phyloP scores from a whole-genome alignment of 1,140 invertebrate genomes.

The Apis mellifera region Amel_HAv3.1 CM009933.2:249501-250000 shows the following conservation, averaged over 20 bases:
- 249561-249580: slow-evolving; percentile 71
- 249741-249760: slow-evolving; percentile 78
- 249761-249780: slow-evolving; percentile 78
- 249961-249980: neutral
- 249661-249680: slow-evolving; percentile 75
- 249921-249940: slow-evolving; percentile 43
- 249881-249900: slow-evolving; percentile 68
- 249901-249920: slow-evolving; percentile 71
- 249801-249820: slow-evolving; percentile 74
- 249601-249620: slow-evolving; percentile 66
- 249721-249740: slow-evolving; percentile 76
- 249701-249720: slow-evolving; percentile 74
- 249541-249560: slow-evolving; percentile 56
- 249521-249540: slow-evolving; percentile 16
- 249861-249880: slow-evolving; percentile 66
- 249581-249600: slow-evolving; percentile 64
- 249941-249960: neutral
- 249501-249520: slow-evolving; percentile 37
- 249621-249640: slow-evolving; percentile 69
- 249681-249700: slow-evolving; percentile 76
- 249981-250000: neutral
- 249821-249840: slow-evolving; percentile 38
- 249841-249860: slow-evolving; percentile 35
- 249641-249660: slow-evolving; percentile 68
- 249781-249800: slow-evolving; percentile 79